These are phyloP conservation scores for Drosophila tani DNA, from an alignment of 1,140 invertebrate species.

Conservation along the genomic window DNA sequence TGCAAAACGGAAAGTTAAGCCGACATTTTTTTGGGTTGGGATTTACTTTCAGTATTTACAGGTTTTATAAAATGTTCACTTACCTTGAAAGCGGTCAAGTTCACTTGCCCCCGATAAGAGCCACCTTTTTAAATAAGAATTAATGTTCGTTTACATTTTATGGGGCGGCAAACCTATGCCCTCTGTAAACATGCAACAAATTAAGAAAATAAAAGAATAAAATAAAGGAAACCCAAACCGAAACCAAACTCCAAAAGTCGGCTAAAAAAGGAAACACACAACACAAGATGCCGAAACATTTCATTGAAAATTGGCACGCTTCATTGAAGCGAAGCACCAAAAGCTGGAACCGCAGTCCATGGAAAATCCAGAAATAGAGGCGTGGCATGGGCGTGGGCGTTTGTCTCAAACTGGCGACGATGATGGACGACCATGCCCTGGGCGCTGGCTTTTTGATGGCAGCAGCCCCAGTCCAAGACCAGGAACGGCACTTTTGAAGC, in stretches of 20 bases:
- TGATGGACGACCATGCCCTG: slow-evolving; percentile 67
- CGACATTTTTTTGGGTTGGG: slow-evolving; percentile 35
- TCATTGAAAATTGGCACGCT: slow-evolving; percentile 81
- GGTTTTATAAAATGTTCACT: slow-evolving; percentile 9
- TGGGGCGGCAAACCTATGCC: slow-evolving; percentile 10
- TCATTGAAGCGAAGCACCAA: slow-evolving; percentile 65
- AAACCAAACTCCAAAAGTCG: slow-evolving; percentile 17
- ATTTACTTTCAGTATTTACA: slow-evolving; percentile 22
- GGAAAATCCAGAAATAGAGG: slow-evolving; percentile 18
- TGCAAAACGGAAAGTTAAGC: slow-evolving; percentile 18
- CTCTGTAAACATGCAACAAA: slow-evolving; percentile 46
- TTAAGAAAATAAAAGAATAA: slow-evolving; percentile 38
- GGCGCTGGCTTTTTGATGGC: slow-evolving; percentile 31
- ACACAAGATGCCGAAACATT: slow-evolving; percentile 74
- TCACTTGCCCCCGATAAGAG: slow-evolving; percentile 27
- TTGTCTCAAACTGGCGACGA: slow-evolving; percentile 33
- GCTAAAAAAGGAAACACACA: slow-evolving; percentile 41
- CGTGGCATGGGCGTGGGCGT: slow-evolving; percentile 34
- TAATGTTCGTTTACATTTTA: slow-evolving; percentile 35
- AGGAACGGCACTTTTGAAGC: slow-evolving; percentile 70
- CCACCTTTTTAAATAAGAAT: slow-evolving; percentile 24
- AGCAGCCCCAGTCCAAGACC: slow-evolving; percentile 19
- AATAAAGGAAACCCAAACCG: slow-evolving; percentile 3
- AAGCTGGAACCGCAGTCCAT: slow-evolving; percentile 24
- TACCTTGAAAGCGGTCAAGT: slow-evolving; percentile 36